Conservation (phyloP, 2,113 vertebrate species). For the Calyptomena viridis region DNA sequence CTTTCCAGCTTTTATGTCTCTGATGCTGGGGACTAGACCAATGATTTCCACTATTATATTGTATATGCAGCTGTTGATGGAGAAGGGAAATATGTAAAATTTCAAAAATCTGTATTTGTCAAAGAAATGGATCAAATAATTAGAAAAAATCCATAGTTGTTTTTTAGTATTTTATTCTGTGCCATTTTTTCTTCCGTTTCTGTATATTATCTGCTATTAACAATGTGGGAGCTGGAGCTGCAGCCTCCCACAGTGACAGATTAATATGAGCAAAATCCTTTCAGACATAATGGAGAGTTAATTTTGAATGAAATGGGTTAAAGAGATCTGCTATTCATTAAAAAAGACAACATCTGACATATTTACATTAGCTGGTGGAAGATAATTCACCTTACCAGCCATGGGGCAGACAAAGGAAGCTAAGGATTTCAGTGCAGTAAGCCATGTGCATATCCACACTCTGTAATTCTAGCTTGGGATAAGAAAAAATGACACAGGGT, state of each 20-base stretch:
- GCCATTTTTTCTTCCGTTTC: background rate
- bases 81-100: background rate
- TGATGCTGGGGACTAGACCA: background rate
- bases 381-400: background rate
- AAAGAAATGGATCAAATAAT: background rate
- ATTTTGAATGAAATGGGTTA: background rate
- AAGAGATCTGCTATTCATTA: background rate
- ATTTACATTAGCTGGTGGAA: background rate
- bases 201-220: background rate
- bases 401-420: background rate
- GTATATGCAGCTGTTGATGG: background rate
- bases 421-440: background rate
- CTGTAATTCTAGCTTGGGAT: background rate
- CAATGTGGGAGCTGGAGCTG: background rate
- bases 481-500: background rate
- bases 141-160: background rate
- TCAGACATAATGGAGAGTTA: background rate
- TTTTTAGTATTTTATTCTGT: background rate
- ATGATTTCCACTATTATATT: background rate
- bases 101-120: background rate
- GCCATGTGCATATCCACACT: background rate
- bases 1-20: background rate
- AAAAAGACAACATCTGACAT: background rate
- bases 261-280: background rate
- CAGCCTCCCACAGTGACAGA: background rate